Percentiles rank a stretch among this genome's conserved stretches.
Conservation (phyloP, 2,797 vertebrate species). For the Tangara arthus region DNA sequence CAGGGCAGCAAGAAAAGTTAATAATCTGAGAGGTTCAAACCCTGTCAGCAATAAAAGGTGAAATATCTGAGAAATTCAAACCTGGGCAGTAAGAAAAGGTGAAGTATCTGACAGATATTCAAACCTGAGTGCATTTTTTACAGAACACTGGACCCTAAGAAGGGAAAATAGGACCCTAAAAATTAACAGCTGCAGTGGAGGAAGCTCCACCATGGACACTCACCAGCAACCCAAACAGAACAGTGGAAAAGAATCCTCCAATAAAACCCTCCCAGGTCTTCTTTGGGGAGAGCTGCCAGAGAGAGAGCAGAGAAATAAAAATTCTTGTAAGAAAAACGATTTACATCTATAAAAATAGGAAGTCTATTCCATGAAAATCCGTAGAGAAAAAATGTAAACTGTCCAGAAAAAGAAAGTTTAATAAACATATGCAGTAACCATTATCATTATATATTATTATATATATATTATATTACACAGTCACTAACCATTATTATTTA, state of each 20-base stretch:
- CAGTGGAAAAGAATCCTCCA: slow-evolving; percentile 92
- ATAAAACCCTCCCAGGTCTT: slow-evolving; percentile 99
- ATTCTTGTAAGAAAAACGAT: too few relatives aligned
- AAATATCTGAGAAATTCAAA: too few relatives aligned
- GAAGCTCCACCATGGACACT: background rate
- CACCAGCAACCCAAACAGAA: slow-evolving; percentile 93
- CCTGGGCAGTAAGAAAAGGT: background rate
- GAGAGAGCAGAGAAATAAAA: background rate
- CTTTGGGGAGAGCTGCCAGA: slow-evolving; percentile 91
- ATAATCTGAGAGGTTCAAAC: too few relatives aligned
- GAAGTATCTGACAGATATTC: background rate
- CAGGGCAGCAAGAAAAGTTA: too few relatives aligned
- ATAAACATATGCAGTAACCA: too few relatives aligned
- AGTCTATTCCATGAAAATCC: too few relatives aligned
- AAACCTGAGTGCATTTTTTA: background rate
- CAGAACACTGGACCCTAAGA: background rate
- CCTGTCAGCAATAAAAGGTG: background rate
- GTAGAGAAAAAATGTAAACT: too few relatives aligned
- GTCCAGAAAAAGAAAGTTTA: too few relatives aligned
- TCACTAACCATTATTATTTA: too few relatives aligned
- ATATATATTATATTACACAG: too few relatives aligned
- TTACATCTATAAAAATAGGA: too few relatives aligned
- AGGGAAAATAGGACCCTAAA: background rate
- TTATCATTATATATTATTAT: too few relatives aligned
- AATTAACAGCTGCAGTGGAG: background rate